These are phyloP conservation scores for Dicrostonyx torquatus DNA, from an alignment of 2,797 vertebrate genomes.

Conservation along the genomic window DNA sequence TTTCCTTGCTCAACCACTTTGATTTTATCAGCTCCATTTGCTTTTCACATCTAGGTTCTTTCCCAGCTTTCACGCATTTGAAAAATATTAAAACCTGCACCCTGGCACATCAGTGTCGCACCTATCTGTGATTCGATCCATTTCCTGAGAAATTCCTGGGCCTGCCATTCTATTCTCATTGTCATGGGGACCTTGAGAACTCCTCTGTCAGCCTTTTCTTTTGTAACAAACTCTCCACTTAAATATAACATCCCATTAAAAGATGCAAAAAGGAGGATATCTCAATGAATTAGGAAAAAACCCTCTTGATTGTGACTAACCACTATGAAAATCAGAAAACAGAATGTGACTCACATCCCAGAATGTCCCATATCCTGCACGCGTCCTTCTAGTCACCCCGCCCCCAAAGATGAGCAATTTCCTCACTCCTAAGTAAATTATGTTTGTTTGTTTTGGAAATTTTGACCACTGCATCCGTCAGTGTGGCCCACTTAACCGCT, in stretches of 20 bases:
- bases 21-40: background rate
- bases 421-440: background rate
- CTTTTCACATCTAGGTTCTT: background rate
- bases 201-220: background rate
- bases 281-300: slow-evolving; percentile 2
- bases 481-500: background rate
- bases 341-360: background rate
- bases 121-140: background rate
- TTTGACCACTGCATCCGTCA: background rate
- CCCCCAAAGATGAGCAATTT: background rate
- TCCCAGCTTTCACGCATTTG: background rate
- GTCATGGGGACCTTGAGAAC: background rate
- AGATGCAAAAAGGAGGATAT: background rate
- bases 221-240: background rate
- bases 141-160: background rate
- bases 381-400: background rate
- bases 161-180: background rate
- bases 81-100: slow-evolving; percentile 15
- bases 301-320: background rate
- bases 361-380: background rate
- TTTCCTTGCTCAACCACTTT: background rate
- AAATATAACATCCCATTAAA: background rate
- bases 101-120: background rate
- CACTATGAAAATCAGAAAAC: background rate
- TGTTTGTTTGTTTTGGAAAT: slow-evolving; percentile 20